phyloP scores from a whole-genome alignment of 2,797 vertebrate species.

The Champsocephalus gunnari region DNA sequence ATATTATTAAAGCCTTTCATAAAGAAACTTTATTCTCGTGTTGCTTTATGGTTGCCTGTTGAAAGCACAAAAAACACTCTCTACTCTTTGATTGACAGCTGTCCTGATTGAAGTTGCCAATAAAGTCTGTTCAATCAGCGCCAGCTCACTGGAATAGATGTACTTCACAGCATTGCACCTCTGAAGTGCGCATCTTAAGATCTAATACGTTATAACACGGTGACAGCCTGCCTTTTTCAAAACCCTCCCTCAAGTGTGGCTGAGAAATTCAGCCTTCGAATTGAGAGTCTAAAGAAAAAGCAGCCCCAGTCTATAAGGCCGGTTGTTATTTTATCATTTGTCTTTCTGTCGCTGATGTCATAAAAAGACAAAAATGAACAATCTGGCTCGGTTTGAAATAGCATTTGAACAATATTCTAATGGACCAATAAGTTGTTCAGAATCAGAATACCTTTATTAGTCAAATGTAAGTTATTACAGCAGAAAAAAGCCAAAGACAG shows the following conservation, averaged over 20 bases:
- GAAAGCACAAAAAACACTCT: background rate
- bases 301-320: background rate
- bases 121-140: constrained; percentile 12
- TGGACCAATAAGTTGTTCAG: no score
- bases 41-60: background rate
- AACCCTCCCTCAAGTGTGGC: background rate
- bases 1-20: no score
- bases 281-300: no score
- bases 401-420: no score
- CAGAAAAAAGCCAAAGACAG: no score
- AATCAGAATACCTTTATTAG: no score
- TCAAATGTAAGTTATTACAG: no score
- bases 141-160: constrained; percentile 40
- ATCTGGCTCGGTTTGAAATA: no score
- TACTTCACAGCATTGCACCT: constrained; percentile 49
- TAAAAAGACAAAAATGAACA: no score
- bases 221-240: constrained; percentile 16
- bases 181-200: constrained; percentile 29
- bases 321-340: background rate
- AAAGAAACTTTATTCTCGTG: no score
- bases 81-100: constrained; percentile 18
- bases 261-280: background rate
- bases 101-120: constrained; percentile 16
- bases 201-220: background rate
- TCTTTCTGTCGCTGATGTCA: no score